Conservation (phyloP, 1,140 invertebrate species). For the Drosophila bocki region DNA sequence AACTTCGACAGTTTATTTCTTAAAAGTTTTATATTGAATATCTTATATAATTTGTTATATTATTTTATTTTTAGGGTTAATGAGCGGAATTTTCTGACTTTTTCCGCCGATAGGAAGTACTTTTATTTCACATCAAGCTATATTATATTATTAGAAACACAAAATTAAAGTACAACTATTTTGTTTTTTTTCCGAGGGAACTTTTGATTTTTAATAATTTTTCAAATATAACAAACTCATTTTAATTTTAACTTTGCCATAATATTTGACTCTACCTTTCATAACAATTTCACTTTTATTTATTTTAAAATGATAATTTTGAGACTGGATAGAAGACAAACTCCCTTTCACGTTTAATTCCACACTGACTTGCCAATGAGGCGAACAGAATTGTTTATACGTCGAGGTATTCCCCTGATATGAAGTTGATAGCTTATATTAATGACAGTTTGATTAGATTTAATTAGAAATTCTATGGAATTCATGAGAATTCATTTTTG, state of each 20-base stretch:
- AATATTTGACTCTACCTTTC: constrained; percentile 20
- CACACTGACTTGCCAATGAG: constrained; percentile 12
- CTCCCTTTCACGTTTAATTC: constrained; percentile 1
- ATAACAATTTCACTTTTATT: not conserved
- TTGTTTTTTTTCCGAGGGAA: no score
- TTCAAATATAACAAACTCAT: not conserved
- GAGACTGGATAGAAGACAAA: not conserved
- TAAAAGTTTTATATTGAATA: not conserved
- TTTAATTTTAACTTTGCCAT: not conserved
- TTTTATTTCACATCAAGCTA: no score
- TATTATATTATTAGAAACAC: no score
- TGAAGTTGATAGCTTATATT: constrained; percentile 20
- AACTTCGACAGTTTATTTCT: not conserved
- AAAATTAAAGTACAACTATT: no score
- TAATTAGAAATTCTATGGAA: constrained; percentile 33
- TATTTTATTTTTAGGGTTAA: not conserved
- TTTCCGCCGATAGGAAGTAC: no score
- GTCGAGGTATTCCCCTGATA: constrained; percentile 21
- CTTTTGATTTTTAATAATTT: not conserved
- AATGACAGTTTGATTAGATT: constrained; percentile 51
- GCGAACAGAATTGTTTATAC: constrained; percentile 2
- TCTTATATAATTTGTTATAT: not conserved
- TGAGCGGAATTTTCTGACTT: not conserved
- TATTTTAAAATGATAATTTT: not conserved
- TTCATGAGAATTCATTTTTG: constrained; percentile 18